phyloP scores from a whole-genome alignment of 2,113 vertebrate species.

The Gorsachius goisagi region DNA sequence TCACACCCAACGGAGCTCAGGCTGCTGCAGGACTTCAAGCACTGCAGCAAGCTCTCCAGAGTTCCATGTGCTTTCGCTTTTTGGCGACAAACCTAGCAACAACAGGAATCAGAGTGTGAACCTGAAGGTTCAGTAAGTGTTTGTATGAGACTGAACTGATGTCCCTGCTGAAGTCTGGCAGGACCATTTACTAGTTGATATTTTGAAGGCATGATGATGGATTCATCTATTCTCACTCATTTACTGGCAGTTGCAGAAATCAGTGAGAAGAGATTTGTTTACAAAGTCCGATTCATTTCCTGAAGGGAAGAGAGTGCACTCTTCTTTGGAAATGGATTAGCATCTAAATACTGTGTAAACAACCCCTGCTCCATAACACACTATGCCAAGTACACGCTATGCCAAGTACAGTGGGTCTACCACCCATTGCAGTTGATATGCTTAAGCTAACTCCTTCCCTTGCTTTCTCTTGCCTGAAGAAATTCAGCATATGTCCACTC shows the following conservation, averaged over 20 bases:
- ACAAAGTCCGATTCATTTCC: constrained; percentile 18
- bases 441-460: not conserved
- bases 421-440: not conserved
- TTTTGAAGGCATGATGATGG: not conserved
- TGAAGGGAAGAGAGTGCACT: not conserved
- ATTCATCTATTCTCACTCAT: not conserved
- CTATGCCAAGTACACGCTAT: not conserved
- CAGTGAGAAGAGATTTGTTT: not conserved
- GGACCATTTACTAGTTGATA: not conserved
- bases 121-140: not conserved
- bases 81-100: not conserved
- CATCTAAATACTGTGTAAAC: not conserved
- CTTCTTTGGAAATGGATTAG: not conserved
- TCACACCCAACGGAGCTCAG: not conserved
- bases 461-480: not conserved
- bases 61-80: not conserved
- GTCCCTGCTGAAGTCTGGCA: not conserved
- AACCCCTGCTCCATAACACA: not conserved
- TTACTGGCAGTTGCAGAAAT: not conserved
- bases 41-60: not conserved
- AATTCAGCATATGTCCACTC: not conserved
- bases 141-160: not conserved
- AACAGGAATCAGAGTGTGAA: not conserved
- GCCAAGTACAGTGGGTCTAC: not conserved
- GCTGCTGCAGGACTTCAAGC: not conserved